These are phyloP conservation scores for Sinocyclocheilus anshuiensis DNA, from an alignment of 2,113 vertebrate genomes.

Conservation along the genomic window DNA sequence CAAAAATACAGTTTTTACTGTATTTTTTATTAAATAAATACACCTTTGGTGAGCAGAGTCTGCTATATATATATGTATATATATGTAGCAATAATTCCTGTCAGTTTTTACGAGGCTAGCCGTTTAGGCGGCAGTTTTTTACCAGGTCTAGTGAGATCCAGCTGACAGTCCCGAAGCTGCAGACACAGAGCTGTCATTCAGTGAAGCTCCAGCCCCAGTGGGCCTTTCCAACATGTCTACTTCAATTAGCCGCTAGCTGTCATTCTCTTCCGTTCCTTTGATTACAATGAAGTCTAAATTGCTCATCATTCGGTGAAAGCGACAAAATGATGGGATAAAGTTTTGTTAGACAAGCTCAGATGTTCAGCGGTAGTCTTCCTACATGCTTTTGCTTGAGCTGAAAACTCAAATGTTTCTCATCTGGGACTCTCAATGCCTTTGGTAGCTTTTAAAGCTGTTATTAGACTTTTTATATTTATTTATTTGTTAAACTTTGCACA, in stretches of 20 bases:
- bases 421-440: no score
- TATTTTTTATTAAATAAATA: no score
- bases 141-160: neutral
- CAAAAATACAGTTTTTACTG: no score
- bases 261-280: neutral
- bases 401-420: neutral
- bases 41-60: no score
- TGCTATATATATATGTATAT: no score
- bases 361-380: neutral
- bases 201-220: neutral
- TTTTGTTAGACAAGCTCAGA: neutral
- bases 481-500: no score
- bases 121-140: neutral
- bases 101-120: neutral
- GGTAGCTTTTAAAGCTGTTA: no score
- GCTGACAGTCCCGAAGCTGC: neutral
- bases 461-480: no score
- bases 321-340: neutral
- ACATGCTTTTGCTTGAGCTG: neutral
- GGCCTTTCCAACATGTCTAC: neutral
- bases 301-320: neutral
- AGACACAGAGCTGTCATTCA: conserved; percentile 1
- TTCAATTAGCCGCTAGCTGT: conserved; percentile 30
- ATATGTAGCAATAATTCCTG: conserved; percentile 29
- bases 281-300: conserved; percentile 18